phyloP scores from a whole-genome alignment of 2,888 invertebrate species.

The Acanthopleura granulata region DNA sequence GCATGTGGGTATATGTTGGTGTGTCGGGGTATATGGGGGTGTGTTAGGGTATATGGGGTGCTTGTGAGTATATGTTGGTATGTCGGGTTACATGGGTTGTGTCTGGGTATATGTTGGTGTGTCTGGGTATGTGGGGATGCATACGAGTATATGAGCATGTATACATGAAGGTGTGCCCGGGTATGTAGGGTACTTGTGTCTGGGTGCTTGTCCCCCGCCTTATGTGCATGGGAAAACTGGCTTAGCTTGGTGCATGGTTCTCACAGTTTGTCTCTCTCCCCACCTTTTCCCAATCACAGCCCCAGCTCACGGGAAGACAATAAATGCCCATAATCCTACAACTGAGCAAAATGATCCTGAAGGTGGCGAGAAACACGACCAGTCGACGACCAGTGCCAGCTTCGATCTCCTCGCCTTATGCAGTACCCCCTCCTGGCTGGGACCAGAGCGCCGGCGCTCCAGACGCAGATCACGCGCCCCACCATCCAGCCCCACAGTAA shows the following conservation, averaged over 20 bases:
- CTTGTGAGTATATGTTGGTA: no score
- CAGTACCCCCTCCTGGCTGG: conserved; percentile 62
- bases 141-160: no score
- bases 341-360: conserved; percentile 9
- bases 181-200: no score
- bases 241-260: neutral
- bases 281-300: neutral
- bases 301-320: neutral
- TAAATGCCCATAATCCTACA: neutral
- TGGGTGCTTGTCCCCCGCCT: no score
- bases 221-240: neutral
- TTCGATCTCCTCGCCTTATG: conserved; percentile 63
- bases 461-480: conserved; percentile 42
- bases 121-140: no score
- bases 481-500: conserved; percentile 17
- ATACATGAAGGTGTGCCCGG: no score
- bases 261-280: neutral
- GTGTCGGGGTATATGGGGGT: no score
- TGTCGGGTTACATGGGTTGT: no score
- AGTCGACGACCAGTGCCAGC: conserved; percentile 29
- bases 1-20: no score
- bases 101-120: no score
- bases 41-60: no score
- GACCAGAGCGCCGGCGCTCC: conserved; percentile 51
- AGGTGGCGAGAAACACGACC: neutral